Evolutionary conservation across 2,797 vertebrate genomes (phyloP), one percentile per base, ranked within the genome.

Genomic region (Spatula clypeata): DNA sequence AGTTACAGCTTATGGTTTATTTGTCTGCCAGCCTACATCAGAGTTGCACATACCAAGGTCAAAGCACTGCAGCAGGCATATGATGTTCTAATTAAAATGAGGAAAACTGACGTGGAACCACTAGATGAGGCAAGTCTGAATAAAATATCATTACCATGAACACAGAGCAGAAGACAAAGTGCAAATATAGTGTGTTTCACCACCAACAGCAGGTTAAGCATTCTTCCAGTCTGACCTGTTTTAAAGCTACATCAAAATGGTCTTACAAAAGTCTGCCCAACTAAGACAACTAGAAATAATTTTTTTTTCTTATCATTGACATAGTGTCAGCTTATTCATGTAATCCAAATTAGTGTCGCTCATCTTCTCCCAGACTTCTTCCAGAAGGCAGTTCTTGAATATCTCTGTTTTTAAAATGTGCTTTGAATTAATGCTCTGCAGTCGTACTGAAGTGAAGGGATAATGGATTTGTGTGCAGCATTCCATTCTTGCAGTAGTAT

Each of bases 1-100:
- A 99, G 99, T 98, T 99, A 99, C 97, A 99, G 99, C 94, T 96
- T 99, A 11, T 99, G 99, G 99, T 99, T 99, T 98, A 99, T 99
- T 98, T 99, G 99, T 97, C 98, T 99, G 95, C 99, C 99, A 15
- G 99, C 99, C 16, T 98, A 98, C 27, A 98, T 99, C 79, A 98
- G 98, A 73, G 96, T 99, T 90, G 98, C 99, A 76, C 99, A 99
- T 95, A 99, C 98, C 51, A 99, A 99, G 94, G 98, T 98, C 70
- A 98, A 98, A 40, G 99, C 99, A 93, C 99, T 99, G 98, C 99
- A 99, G 91, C 99, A 99, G 95, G 99, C 99, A 1, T 99, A 99
- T 53, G 98, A 99, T 76, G 97, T 99, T 47, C 98, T 99, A 36
- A 98, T 99, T 42, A 99, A 99, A 97, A 99, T 99, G 99, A 99